Percentiles rank a stretch among this genome's conserved stretches.
These are phyloP conservation scores for Pseudorhiza aurosa DNA, from an alignment of 30 jellyfish, hydroid and myxozoan species.

Conservation along the genomic window DNA sequence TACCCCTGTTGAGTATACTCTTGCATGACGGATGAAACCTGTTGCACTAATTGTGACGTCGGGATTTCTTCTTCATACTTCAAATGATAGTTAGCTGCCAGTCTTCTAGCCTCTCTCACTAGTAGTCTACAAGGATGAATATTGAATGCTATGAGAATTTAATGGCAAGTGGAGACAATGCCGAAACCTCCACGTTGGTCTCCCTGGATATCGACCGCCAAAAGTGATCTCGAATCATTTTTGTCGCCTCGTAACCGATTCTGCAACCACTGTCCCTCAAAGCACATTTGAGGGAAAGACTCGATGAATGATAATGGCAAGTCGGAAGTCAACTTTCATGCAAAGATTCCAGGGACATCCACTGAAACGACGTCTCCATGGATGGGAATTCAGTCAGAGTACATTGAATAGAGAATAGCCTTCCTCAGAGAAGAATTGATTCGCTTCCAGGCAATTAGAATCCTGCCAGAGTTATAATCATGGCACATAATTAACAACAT, in stretches of 20 bases:
- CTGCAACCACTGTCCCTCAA: no score
- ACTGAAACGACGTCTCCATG: neutral
- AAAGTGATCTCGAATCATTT: no score
- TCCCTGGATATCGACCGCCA: no score
- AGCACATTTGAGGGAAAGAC: no score
- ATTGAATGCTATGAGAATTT: neutral
- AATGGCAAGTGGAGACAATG: neutral
- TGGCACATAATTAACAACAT: no score
- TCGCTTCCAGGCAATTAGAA: no score
- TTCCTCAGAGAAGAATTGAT: no score
- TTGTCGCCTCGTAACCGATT: no score
- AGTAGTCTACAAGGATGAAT: conserved; percentile 44
- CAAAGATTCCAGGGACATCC: neutral
- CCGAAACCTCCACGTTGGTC: no score
- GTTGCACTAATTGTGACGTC: conserved; percentile 83
- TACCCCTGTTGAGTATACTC: conserved; percentile 99
- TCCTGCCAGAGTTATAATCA: no score
- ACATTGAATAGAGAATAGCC: no score
- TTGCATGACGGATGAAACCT: conserved; percentile 94
- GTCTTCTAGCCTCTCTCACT: conserved; percentile 91
- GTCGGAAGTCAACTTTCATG: neutral
- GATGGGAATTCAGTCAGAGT: no score
- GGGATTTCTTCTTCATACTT: conserved; percentile 92
- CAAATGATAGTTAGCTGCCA: conserved; percentile 82
- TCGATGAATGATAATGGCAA: neutral